Evolutionary conservation across 2,113 vertebrate species (phyloP).

Genomic region (Heliornis fulica): DNA sequence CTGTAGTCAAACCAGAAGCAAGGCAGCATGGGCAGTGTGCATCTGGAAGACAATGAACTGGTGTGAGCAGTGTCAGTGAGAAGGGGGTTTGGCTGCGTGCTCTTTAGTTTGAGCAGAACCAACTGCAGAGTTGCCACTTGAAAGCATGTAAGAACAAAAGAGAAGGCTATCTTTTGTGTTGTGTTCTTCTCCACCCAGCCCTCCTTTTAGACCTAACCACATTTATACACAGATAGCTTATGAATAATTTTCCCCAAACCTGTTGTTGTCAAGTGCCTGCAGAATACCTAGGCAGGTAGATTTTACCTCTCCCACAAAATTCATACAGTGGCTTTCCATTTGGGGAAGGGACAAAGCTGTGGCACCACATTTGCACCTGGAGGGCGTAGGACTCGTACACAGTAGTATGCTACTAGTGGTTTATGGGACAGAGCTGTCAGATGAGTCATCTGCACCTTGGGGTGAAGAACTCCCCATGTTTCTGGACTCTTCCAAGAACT

Average conservation of each 20-base stretch:
- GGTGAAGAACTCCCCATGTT: background rate
- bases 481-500: background rate
- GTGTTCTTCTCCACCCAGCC: rapidly evolving
- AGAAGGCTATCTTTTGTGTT: background rate
- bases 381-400: background rate
- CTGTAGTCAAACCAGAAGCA: background rate
- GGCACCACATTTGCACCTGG: background rate
- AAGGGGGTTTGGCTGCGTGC: background rate
- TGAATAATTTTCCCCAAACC: background rate
- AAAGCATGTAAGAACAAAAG: background rate
- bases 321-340: background rate
- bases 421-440: background rate
- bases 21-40: background rate
- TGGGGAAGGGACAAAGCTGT: background rate
- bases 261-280: background rate
- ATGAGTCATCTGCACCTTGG: background rate
- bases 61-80: background rate
- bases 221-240: background rate
- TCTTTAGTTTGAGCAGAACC: background rate
- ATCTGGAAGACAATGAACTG: background rate
- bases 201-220: background rate
- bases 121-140: background rate
- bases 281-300: background rate
- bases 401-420: background rate
- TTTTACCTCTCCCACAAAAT: background rate